phyloP scores from a whole-genome alignment of 2,797 vertebrate genomes.

The Dendrocincla tyrannina region DNA sequence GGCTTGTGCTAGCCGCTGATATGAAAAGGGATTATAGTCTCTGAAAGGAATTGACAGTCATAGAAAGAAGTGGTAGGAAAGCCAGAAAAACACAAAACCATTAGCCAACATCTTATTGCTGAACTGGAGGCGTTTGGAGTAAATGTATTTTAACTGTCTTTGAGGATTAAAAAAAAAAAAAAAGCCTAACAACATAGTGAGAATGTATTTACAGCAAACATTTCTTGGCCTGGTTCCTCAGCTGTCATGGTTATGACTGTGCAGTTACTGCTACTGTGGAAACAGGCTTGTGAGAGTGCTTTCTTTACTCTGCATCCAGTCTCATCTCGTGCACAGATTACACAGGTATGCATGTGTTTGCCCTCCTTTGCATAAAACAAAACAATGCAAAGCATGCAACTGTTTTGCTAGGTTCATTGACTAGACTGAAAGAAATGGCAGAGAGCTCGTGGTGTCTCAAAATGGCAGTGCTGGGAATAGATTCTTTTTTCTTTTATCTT shows the following conservation, averaged over 20 bases:
- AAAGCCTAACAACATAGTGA: not conserved
- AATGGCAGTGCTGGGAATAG: not conserved
- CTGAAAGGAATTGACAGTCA: not conserved
- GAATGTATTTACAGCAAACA: constrained; percentile 61
- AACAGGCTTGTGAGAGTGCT: not conserved
- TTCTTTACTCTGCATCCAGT: constrained; percentile 22
- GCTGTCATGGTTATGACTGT: constrained; percentile 49
- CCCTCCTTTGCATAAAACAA: not conserved
- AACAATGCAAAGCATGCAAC: not conserved
- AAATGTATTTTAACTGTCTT: constrained; percentile 37
- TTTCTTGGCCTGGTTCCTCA: constrained; percentile 54
- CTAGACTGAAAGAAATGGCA: not conserved
- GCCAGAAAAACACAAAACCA: not conserved
- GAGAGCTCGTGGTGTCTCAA: not conserved
- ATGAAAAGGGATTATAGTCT: constrained; percentile 8
- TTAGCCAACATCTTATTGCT: not conserved
- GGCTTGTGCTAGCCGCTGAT: not conserved
- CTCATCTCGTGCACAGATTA: not conserved
- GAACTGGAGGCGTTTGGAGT: not conserved
- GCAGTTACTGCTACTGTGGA: constrained; percentile 40
- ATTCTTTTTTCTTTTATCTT: not conserved
- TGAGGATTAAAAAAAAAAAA: not conserved
- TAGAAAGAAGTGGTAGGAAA: not conserved
- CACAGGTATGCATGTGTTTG: not conserved
- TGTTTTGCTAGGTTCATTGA: not conserved